Evolutionary conservation across 1,140 invertebrate species (phyloP), one percentile per base, ranked within the genome.

Genomic region (Drosophila truncata): DNA sequence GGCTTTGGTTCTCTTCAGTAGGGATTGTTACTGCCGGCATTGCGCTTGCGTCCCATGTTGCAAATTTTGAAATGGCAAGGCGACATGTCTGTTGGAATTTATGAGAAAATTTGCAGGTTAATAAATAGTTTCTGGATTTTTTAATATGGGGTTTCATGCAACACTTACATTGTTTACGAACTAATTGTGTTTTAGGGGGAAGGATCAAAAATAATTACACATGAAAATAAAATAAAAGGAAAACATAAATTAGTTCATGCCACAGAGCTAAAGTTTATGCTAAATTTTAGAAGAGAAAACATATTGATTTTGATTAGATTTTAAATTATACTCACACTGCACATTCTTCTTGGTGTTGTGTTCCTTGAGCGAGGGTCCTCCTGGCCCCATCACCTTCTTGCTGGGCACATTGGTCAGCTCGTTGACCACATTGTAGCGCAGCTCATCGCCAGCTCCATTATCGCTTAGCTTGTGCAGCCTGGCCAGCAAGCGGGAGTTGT

Each of bases 111-210:
- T 37, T 1, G 9, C 5, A 13, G 10, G 4, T 58, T 52, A 47
- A 18, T 54, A 27, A 1, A 23, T 2, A 16, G 0, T 3, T 60
- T 25, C 25, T 50, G 10, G 10, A 35, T 41, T 23, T 49, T 23
- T 23, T 3, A n/a, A 11, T 33, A 33, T 0, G 18, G 14, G 14
- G 23, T 16, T 42, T 75, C 82, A 86, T 86, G 82, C 82, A 78
- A 65, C 66, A 92, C 91, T 92, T 92, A 92, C 91, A 92, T 65
- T 91, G 81, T 83, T 88, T 92, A 81, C 87, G 91, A 75, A 91
- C 91, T 92, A 82, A 31, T 57, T 60, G 60, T 50, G 65, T 8
- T 18, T 20, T 20, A 2, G 20, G 52, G 50, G 13, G 25, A 27
- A 47, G 46, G 14, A 46, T 57, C 35, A 37, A 46, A 52, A 73